These are phyloP conservation scores for Bombus impatiens DNA, from an alignment of 1,140 invertebrate species.

Conservation along the genomic window DNA sequence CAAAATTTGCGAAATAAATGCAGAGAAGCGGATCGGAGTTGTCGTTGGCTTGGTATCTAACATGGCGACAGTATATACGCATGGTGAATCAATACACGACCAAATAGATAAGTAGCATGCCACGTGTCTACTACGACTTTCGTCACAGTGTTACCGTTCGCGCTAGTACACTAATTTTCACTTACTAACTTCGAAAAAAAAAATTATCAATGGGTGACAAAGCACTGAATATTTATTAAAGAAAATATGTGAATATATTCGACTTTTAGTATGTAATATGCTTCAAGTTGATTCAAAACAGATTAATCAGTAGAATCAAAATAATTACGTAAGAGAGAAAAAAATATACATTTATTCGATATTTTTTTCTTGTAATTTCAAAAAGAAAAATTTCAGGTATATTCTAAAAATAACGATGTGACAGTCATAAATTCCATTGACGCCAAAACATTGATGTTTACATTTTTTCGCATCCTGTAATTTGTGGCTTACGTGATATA, in stretches of 20 bases:
- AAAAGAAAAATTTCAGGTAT: not conserved
- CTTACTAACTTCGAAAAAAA: not conserved
- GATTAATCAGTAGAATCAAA: not conserved
- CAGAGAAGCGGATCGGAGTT: slow-evolving; percentile 60
- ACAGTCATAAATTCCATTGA: not conserved
- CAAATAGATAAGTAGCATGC: slow-evolving; percentile 65
- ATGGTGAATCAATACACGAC: slow-evolving; percentile 69
- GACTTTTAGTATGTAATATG: not conserved
- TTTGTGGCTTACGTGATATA: not conserved
- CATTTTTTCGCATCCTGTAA: not conserved
- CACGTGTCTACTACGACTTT: slow-evolving; percentile 69
- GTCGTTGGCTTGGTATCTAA: slow-evolving; percentile 64
- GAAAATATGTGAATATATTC: not conserved
- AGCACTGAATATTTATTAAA: too few relatives aligned
- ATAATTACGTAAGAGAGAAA: slow-evolving; percentile 13
- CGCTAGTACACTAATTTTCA: slow-evolving; percentile 7
- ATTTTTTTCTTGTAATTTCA: not conserved
- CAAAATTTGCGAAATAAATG: slow-evolving; percentile 64
- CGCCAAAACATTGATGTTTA: slow-evolving; percentile 29
- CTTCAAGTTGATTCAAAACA: not conserved
- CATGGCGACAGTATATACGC: slow-evolving; percentile 64
- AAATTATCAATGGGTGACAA: not conserved
- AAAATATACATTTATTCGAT: not conserved
- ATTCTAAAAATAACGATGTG: too few relatives aligned
- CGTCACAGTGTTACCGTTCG: slow-evolving; percentile 23